Percentiles rank a stretch among this genome's conserved stretches.
phyloP scores from a whole-genome alignment of 2,113 vertebrate species.

The Parus major region DNA sequence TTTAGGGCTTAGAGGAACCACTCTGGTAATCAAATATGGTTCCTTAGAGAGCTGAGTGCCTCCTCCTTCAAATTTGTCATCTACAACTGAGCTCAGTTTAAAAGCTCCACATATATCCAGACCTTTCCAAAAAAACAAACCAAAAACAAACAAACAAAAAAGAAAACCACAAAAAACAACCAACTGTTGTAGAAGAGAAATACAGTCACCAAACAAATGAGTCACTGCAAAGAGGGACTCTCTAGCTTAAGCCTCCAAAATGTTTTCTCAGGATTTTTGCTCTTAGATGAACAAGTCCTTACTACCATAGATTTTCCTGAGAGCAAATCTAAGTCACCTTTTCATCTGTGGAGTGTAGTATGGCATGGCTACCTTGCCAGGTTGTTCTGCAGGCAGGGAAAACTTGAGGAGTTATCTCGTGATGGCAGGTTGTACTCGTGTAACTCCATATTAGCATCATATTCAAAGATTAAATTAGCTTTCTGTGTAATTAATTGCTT shows the following conservation, averaged over 20 bases:
- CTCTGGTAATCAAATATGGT: background rate
- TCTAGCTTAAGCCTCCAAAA: background rate
- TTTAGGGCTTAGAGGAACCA: background rate
- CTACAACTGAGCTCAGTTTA: background rate
- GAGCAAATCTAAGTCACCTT: background rate
- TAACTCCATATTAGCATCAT: background rate
- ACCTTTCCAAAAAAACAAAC: background rate
- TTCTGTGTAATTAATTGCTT: background rate
- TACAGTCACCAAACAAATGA: background rate
- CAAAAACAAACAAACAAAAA: too few relatives aligned
- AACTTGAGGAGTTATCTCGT: background rate
- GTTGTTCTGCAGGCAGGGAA: background rate
- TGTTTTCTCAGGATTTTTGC: background rate
- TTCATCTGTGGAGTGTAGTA: background rate
- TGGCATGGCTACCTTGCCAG: background rate
- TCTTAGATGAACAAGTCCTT: background rate
- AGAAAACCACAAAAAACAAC: background rate
- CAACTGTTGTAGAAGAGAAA: background rate
- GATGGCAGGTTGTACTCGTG: background rate
- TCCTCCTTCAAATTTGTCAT: background rate
- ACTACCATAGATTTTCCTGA: background rate
- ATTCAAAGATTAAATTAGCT: constrained; percentile 3
- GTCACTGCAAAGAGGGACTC: background rate
- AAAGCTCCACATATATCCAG: background rate
- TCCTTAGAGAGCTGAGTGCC: background rate